A percentile compares a stretch with the other conserved stretches of the same genome.
phyloP scores from a whole-genome alignment of 2,888 invertebrate genomes.

The Ormyrus nitidulus region DNA sequence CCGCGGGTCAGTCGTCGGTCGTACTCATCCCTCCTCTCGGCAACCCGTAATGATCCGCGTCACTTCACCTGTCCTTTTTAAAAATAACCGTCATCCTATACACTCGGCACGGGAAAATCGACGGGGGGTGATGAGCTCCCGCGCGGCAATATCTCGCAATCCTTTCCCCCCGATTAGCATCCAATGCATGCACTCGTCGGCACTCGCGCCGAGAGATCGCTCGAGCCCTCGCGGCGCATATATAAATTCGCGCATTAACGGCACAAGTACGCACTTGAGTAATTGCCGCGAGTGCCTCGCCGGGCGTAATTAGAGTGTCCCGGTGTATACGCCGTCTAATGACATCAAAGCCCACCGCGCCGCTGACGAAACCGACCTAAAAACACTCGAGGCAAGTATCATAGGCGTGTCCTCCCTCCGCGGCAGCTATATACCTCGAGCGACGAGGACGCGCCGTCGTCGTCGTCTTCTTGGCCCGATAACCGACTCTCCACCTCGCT shows the following conservation, averaged over 20 bases:
- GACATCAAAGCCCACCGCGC: conserved; percentile 28
- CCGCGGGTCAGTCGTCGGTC: too few relatives aligned
- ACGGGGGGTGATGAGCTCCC: neutral
- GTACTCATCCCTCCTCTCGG: too few relatives aligned
- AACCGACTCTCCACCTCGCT: neutral
- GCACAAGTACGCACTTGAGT: conserved; percentile 38
- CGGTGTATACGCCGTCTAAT: conserved; percentile 11
- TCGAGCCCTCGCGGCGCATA: neutral
- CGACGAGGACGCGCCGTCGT: neutral
- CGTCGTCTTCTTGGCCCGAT: neutral
- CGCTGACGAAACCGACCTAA: conserved; percentile 47
- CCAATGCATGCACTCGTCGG: too few relatives aligned
- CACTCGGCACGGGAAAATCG: neutral
- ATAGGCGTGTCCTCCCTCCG: conserved; percentile 33
- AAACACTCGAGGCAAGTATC: conserved; percentile 9
- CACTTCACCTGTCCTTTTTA: neutral
- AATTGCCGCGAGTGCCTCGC: conserved; percentile 5
- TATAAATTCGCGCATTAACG: conserved; percentile 34
- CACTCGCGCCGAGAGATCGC: too few relatives aligned
- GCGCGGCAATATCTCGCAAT: neutral
- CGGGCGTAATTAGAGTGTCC: conserved; percentile 31
- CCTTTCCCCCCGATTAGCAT: too few relatives aligned
- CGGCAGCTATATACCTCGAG: neutral
- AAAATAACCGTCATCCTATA: neutral
- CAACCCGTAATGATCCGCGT: too few relatives aligned